These are phyloP conservation scores for Gastracanthus pulcherrimus DNA, from an alignment of 2,888 invertebrate species.

Conservation along the genomic window DNA sequence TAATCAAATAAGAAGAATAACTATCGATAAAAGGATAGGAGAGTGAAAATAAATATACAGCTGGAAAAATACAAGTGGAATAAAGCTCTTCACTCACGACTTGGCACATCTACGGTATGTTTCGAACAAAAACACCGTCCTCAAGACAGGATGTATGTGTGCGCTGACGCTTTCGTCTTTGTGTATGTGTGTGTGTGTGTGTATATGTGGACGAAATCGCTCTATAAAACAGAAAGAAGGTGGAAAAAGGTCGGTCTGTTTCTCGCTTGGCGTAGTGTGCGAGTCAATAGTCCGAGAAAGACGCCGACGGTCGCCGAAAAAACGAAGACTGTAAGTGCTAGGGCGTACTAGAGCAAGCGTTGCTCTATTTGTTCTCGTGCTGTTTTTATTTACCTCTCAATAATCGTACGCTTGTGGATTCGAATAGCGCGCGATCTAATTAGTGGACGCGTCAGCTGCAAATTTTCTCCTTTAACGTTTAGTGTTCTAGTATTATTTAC, in stretches of 20 bases:
- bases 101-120: conserved; percentile 29
- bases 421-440: too few relatives aligned
- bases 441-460: too few relatives aligned
- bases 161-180: too few relatives aligned
- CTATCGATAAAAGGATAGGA: not conserved
- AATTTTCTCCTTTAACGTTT: too few relatives aligned
- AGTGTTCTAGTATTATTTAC: too few relatives aligned
- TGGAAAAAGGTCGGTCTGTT: conserved; percentile 8
- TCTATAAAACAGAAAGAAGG: conserved; percentile 10
- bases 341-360: not conserved
- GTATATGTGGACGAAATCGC: not conserved
- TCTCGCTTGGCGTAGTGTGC: not conserved
- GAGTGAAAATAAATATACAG: conserved; percentile 14
- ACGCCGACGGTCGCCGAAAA: not conserved
- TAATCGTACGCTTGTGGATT: too few relatives aligned
- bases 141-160: too few relatives aligned
- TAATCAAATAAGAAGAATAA: not conserved
- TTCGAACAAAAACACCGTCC: conserved; percentile 35
- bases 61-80: conserved; percentile 31
- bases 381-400: not conserved
- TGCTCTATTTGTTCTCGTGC: not conserved
- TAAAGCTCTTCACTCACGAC: conserved; percentile 23
- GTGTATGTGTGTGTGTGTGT: not conserved
- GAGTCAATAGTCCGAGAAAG: conserved; percentile 26
- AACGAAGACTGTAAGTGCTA: not conserved